Evolutionary conservation across 2,113 vertebrate genomes (phyloP), one percentile per base, ranked within the genome.

Genomic region (Sturnira hondurensis): DNA sequence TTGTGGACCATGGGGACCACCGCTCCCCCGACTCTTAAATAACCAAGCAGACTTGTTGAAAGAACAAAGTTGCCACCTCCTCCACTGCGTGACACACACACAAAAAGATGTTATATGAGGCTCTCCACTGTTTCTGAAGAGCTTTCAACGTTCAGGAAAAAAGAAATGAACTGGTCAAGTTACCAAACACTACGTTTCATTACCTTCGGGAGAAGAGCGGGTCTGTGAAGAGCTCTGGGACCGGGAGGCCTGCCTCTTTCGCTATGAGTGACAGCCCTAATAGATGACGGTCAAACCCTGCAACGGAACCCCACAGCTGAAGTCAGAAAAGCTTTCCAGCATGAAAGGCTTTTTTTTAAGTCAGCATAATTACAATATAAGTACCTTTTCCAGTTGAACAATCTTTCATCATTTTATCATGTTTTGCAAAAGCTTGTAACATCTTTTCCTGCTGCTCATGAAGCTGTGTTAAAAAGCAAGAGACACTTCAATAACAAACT

Each of bases 241-340:
- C 98, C 38, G 99, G 98, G 85, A 98, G 98, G 47, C 99, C 99
- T 82, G 99, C 98, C 90, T 99, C 99, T 96, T 98, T 99, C 88
- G 99, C 99, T 70, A 99, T 98, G 41, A 99, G 99, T 54, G 98
- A 98, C 54, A 99, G 98, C 65, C 99, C 99, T 81, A 99, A 97
- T 43, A 99, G 99, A 96, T 99, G 99, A 86, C 99, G 98, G 97
- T 99, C 99, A 98, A 99, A 99, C 83, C 99, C 99, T 99, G 97
- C 38, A 89, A 96, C 87, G 14, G 97, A 98, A 97, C 4, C 87
- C 68, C 97, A 97, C 80, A 96, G 11, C 41, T 28, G 33, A 96
- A 80, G 41, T 90, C 70, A 92, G 84, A 73, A 89, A 94, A 65
- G 17, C 38, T 1, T 63, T 68, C 78, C 54, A 63, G 36, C 68